These are phyloP conservation scores for Hyaena hyaena DNA, from an alignment of 2,113 vertebrate genomes.

Conservation along the genomic window DNA sequence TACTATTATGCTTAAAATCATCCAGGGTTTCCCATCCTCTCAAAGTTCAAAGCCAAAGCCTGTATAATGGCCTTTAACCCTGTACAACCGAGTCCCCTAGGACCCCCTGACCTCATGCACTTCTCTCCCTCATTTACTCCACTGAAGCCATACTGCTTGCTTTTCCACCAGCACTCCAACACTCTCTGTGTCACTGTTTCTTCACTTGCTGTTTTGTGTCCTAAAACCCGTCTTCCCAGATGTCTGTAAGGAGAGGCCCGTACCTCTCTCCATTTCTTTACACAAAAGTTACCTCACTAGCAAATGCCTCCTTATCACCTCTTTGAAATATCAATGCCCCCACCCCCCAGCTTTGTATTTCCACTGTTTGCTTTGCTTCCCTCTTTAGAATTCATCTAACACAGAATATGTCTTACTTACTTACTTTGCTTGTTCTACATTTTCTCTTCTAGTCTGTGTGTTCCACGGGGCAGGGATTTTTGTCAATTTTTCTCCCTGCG, in stretches of 20 bases:
- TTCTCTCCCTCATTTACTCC: background rate
- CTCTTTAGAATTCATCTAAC: background rate
- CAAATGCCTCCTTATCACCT: background rate
- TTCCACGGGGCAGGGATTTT: background rate
- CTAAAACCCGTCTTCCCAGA: background rate
- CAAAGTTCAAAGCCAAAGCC: background rate
- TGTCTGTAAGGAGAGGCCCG: background rate
- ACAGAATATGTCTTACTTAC: background rate
- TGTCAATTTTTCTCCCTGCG: background rate
- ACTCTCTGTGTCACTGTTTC: background rate
- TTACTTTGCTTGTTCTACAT: background rate
- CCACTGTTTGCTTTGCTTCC: background rate
- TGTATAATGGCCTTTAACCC: rapidly evolving
- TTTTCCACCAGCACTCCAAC: background rate
- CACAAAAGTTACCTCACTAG: background rate
- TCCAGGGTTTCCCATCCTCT: background rate
- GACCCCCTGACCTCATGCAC: background rate
- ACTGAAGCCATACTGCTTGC: background rate
- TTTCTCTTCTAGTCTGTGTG: background rate
- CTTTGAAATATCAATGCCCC: background rate
- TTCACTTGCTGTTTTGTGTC: background rate
- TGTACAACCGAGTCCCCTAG: no score
- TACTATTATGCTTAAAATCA: background rate
- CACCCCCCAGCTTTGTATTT: background rate
- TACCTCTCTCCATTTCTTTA: background rate